Evolutionary conservation across 2,113 vertebrate genomes (phyloP), one percentile per base, ranked within the genome.

Genomic region (Mus pahari): DNA sequence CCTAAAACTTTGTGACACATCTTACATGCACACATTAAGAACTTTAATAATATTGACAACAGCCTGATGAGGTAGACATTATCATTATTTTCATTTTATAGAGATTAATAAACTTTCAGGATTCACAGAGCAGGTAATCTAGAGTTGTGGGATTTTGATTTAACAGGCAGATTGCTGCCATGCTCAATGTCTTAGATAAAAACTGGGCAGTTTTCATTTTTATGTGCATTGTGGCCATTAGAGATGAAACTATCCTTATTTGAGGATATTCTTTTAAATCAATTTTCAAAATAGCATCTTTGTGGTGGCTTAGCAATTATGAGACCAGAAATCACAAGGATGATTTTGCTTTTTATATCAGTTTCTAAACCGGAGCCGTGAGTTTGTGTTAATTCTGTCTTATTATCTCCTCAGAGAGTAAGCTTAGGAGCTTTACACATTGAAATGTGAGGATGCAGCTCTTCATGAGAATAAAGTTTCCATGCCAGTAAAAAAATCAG

Each of bases 401-500:
- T 88, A 78, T 90, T 95, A 95, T 94, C 84, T 94, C 82, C 75
- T 97, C 58, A 75, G 48, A 92, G 77, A 75, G 96, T 90, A 91
- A 93, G 95, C 86, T 96, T 53, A 96, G 50, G 48, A 70, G 1
- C 60, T 97, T 96, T 96, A 95, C 28, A 3, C 12, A 71, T 60
- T 95, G 94, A 96, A 77, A 3, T 62, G 31, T n/a, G 48, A 90
- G 53, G 22, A 94, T 94, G 58, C 75, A 82, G 62, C 74, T 91
- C 92, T 96, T 97, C 92, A 60, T 81, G 82, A 95, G 83, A 95
- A 68, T 31, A 77, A 89, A 94, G 13, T 74, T 95, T 33, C 75
- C n/a, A 89, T 64, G 81, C 95, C 12, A 97, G 96, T 94, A 97
- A 97, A 97, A 93, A 42, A 42, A 58, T 96, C 26, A 88, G 39